Evolutionary conservation across 2,113 vertebrate species (phyloP).

Genomic region (Sinosuthora webbiana): DNA sequence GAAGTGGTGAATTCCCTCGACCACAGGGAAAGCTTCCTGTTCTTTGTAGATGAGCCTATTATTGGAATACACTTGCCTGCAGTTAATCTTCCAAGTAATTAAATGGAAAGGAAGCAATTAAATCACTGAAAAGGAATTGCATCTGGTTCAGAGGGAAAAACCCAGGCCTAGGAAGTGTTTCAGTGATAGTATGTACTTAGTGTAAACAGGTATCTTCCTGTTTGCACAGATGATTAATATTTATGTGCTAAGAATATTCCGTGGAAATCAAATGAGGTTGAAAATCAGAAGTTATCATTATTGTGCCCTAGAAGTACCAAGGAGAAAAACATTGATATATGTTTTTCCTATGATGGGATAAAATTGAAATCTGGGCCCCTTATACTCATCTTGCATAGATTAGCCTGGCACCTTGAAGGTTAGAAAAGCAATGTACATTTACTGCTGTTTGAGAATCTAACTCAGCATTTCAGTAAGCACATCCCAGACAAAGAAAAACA

Average conservation of each 20-base stretch:
- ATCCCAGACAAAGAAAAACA: neutral
- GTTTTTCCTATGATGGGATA: neutral
- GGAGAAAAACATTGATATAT: neutral
- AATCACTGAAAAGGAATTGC: constrained; percentile 69
- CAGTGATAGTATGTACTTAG: neutral
- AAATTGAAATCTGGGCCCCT: neutral
- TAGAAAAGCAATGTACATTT: neutral
- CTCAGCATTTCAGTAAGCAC: neutral
- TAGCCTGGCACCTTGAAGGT: neutral
- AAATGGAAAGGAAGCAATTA: constrained; percentile 80
- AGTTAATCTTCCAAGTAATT: constrained; percentile 80
- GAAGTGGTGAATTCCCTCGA: constrained; percentile 73
- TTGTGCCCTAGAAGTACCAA: neutral
- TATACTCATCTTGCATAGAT: neutral
- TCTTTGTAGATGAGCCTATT: constrained; percentile 78
- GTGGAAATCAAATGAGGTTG: neutral
- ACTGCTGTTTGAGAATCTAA: neutral
- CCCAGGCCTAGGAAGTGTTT: constrained; percentile 51
- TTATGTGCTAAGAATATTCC: neutral
- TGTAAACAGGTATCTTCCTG: constrained; percentile 48
- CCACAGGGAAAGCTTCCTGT: constrained; percentile 70
- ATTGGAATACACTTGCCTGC: constrained; percentile 77
- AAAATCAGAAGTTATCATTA: constrained; percentile 17
- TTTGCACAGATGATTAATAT: constrained; percentile 23
- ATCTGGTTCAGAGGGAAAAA: constrained; percentile 62